A percentile compares a stretch with the other conserved stretches of the same genome.
Evolutionary conservation across 1,140 invertebrate genomes (phyloP).

Genomic region (Stenopsyche tienmushanensis): DNA sequence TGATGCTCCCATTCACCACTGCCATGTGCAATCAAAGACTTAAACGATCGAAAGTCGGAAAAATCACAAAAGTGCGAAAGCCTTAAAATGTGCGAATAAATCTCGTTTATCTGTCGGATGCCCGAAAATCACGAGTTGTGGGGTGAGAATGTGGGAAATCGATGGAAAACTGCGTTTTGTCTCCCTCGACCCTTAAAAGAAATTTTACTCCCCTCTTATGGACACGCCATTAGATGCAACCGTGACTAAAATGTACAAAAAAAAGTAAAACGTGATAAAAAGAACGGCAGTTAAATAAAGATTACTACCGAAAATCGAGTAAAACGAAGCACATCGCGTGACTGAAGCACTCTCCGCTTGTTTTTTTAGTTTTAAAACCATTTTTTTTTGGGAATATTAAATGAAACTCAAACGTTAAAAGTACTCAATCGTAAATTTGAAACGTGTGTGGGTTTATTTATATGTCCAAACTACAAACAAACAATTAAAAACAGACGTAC

Average conservation of each 20-base stretch:
- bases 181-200: neutral
- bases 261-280: too few species aligned
- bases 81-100: neutral
- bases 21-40: neutral
- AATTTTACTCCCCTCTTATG: neutral
- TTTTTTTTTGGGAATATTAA: too few species aligned
- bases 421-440: too few species aligned
- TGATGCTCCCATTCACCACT: neutral
- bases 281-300: too few species aligned
- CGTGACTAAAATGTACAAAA: slow-evolving; percentile 10
- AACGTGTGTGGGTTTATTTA: too few species aligned
- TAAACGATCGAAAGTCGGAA: neutral
- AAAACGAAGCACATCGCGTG: too few species aligned
- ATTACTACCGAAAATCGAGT: too few species aligned
- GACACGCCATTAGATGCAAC: slow-evolving; percentile 4
- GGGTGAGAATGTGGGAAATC: neutral
- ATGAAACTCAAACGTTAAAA: too few species aligned
- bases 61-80: neutral
- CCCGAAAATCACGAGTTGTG: neutral
- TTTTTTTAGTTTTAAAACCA: too few species aligned
- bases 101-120: neutral
- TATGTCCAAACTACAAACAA: too few species aligned
- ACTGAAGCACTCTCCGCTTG: too few species aligned
- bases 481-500: too few species aligned
- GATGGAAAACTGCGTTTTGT: neutral